Evolutionary conservation across 2,888 invertebrate genomes (phyloP).

Genomic region (Orchestes rusci): DNA sequence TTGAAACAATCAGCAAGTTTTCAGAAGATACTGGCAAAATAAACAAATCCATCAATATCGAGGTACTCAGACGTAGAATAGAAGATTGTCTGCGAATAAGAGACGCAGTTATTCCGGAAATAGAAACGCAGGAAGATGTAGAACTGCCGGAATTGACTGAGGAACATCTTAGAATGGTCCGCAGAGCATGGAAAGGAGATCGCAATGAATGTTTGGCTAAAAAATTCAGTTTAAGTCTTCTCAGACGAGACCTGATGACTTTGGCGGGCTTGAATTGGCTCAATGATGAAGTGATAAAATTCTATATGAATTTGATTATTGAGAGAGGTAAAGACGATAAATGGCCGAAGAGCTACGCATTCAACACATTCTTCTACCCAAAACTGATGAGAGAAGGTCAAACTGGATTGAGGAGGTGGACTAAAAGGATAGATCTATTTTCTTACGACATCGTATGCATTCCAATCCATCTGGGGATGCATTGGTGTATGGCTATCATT

Average conservation of each 20-base stretch:
- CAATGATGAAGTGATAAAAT: conserved; percentile 94
- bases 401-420: conserved; percentile 80
- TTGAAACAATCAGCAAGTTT: conserved; percentile 32
- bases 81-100: conserved; percentile 42
- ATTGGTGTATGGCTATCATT: conserved; percentile 92
- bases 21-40: conserved; percentile 35
- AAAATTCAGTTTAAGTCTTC: conserved; percentile 56
- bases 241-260: conserved; percentile 74
- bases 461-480: conserved; percentile 92
- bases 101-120: conserved; percentile 47
- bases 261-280: conserved; percentile 83
- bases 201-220: conserved; percentile 59
- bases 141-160: conserved; percentile 57
- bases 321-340: conserved; percentile 62
- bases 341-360: conserved; percentile 71
- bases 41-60: conserved; percentile 38
- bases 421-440: conserved; percentile 83
- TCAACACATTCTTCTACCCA: conserved; percentile 95
- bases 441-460: conserved; percentile 76
- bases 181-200: conserved; percentile 52
- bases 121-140: conserved; percentile 46
- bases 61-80: conserved; percentile 41
- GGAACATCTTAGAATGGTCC: conserved; percentile 56
- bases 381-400: conserved; percentile 76
- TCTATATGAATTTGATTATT: conserved; percentile 89